Evolutionary conservation across 1,140 invertebrate genomes (phyloP), one percentile per base, ranked within the genome.

Genomic region (Paramacrobiotus metropolitanus): DNA sequence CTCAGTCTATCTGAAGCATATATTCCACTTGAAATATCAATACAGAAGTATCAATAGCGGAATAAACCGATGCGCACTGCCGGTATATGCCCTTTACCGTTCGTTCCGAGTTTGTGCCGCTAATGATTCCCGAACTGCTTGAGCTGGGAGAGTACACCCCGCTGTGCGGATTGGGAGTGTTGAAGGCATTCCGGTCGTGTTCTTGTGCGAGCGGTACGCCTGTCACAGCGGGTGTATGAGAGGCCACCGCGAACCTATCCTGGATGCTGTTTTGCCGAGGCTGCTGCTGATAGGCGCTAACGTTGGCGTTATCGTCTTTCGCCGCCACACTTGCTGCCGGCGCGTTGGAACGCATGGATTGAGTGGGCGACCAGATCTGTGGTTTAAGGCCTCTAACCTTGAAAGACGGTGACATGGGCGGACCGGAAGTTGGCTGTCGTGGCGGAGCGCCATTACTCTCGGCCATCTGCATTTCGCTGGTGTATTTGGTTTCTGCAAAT

Each of bases 91-190:
- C 34, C n/a, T 40, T 20, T 20, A 55, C 48, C 48, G 48, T 55
- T 55, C 48, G 48, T 20, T 55, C 48, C 15, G 48, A 55, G 48
- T 55, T 20, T 9, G 48, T 55, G 15, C 15, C 48, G 48, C 24
- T 55, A 15, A 15, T 55, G 24, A 55, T 20, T 9, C 48, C 48
- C 15, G 48, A 55, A 55, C 48, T 55, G 48, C 48, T 55, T 15
- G 48, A 55, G 24, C 48, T 55, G 15, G 48, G 48, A 9, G 48
- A 55, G 48, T 55, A 55, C 48, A 55, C 48, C 15, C 48, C 48
- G 24, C 28, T 55, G 24, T 55, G 48, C 4, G n/a, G n/a, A n/a
- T n/a, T n/a, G n/a, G n/a, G n/a, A n/a, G n/a, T n/a, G 48, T 55
- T 9, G 48, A 55, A 55, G 15, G 28, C 4, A 24, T 15, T 9